Evolutionary conservation across 1,140 invertebrate species (phyloP).

Genomic region (Pachypeltis micranthus): DNA sequence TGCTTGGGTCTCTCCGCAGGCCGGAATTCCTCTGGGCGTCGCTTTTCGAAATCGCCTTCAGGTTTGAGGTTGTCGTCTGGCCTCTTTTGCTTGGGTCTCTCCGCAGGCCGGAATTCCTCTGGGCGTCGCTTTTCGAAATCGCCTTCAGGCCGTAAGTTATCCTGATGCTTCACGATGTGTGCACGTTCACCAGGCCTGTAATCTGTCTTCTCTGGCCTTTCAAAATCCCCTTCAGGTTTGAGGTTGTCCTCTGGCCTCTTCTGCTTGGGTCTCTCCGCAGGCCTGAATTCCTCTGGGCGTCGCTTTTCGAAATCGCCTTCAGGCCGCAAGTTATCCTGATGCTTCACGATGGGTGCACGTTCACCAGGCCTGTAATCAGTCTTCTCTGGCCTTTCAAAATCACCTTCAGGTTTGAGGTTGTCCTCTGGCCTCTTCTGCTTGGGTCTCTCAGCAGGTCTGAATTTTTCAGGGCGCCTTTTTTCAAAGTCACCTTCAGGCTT

Average conservation of each 20-base stretch:
- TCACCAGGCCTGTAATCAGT: slow-evolving; percentile 33
- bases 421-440: slow-evolving; percentile 31
- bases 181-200: slow-evolving; percentile 34
- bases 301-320: slow-evolving; percentile 37
- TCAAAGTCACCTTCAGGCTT: slow-evolving; percentile 47
- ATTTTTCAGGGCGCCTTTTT: slow-evolving; percentile 32
- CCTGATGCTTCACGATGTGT: slow-evolving; percentile 30
- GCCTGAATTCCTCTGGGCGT: slow-evolving; percentile 30
- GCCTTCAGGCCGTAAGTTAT: slow-evolving; percentile 34
- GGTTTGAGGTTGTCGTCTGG: slow-evolving; percentile 41
- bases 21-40: slow-evolving; percentile 26
- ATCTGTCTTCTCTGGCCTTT: slow-evolving; percentile 35
- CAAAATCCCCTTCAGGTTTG: slow-evolving; percentile 44
- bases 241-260: slow-evolving; percentile 37
- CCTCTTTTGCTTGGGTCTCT: slow-evolving; percentile 36
- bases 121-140: slow-evolving; percentile 33
- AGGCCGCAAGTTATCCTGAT: slow-evolving; percentile 41
- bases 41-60: slow-evolving; percentile 39
- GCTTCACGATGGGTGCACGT: slow-evolving; percentile 34
- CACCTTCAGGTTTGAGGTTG: slow-evolving; percentile 46
- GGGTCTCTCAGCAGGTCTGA: slow-evolving; percentile 30
- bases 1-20: slow-evolving; percentile 28
- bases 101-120: slow-evolving; percentile 26
- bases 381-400: slow-evolving; percentile 34
- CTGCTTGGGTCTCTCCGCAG: slow-evolving; percentile 26